phyloP scores from a whole-genome alignment of 1,140 invertebrate genomes.

The Drosophila malerkotliana region DNA sequence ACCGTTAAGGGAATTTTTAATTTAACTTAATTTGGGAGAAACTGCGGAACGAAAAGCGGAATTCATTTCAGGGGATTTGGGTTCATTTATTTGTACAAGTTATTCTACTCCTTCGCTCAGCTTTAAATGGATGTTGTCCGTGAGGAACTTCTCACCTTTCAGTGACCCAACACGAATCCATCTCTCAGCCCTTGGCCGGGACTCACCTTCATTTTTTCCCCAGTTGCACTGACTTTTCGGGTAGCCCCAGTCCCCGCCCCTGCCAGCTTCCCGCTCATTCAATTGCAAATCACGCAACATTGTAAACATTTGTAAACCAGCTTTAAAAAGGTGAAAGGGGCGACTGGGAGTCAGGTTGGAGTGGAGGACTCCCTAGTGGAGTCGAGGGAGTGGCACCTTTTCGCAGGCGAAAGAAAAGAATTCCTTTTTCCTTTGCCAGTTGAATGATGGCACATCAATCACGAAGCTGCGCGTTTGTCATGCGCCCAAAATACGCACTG shows the following conservation, averaged over 20 bases:
- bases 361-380: too few species aligned
- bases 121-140: slow-evolving; percentile 13
- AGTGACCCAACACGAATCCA: slow-evolving; percentile 41
- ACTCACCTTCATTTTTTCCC: slow-evolving; percentile 8
- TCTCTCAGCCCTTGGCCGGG: slow-evolving; percentile 3
- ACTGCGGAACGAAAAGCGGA: background rate
- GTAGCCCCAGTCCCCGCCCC: too few species aligned
- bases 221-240: slow-evolving; percentile 25
- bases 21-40: slow-evolving; percentile 7
- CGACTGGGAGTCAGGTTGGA: background rate
- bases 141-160: slow-evolving; percentile 38
- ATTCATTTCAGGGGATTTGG: slow-evolving; percentile 5
- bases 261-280: slow-evolving; percentile 48
- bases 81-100: slow-evolving; percentile 31
- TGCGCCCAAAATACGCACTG: slow-evolving; percentile 63
- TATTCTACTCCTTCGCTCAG: background rate
- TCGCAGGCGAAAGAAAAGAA: slow-evolving; percentile 23
- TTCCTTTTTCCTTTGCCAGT: slow-evolving; percentile 55
- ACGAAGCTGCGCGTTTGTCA: slow-evolving; percentile 71
- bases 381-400: background rate
- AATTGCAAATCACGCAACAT: slow-evolving; percentile 81
- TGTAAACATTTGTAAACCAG: slow-evolving; percentile 81
- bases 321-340: slow-evolving; percentile 56
- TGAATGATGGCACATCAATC: slow-evolving; percentile 80
- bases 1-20: background rate